Evolutionary conservation across 1,140 invertebrate species (phyloP), one percentile per base, ranked within the genome.

Genomic region (Nephotettix cincticeps): DNA sequence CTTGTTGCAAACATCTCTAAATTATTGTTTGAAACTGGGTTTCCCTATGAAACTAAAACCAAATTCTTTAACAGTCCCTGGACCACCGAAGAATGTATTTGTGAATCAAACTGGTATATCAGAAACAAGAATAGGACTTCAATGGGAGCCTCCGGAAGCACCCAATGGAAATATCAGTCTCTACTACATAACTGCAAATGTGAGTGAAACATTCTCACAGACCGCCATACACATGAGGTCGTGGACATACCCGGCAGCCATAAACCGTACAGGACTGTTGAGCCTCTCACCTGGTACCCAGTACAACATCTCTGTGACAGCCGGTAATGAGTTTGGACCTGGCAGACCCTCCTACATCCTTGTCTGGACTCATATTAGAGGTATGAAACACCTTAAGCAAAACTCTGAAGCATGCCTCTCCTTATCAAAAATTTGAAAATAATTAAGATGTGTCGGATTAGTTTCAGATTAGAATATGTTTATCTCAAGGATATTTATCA

Each of bases 281-380:
- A 23, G 56, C 25, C 25, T 61, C 23, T 27, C 27, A 11, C 56
- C 56, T 29, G 56, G 14, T 4, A 61, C 56, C 9, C 56, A 28
- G n/a, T 61, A 61, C 56, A 61, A 61, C 25, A 9, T 61, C 6
- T 21, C 56, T 3, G 11, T 61, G 2, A 14, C 21, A 6, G 56
- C 25, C 6, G 56, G 1, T 25, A 61, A 61, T 23, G 9, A 25
- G n/a, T 61, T 61, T 29, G 56, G 56, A 2, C 1, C 56, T 6
- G 56, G 56, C 1, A 21, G 21, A 25, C 9, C 25, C 25, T 9
- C 25, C 4, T 27, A 25, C 25, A 13, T 27, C 6, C 27, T 61
- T 21, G 56, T 61, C 4, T 61, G 56, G 56, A 61, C 56, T 61
- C 56, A 61, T 6, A 61, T 61, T 11, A 28, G 4, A 61, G 56